Evolutionary conservation across 2,113 vertebrate genomes (phyloP).

Genomic region (Lepidothrix coronata): DNA sequence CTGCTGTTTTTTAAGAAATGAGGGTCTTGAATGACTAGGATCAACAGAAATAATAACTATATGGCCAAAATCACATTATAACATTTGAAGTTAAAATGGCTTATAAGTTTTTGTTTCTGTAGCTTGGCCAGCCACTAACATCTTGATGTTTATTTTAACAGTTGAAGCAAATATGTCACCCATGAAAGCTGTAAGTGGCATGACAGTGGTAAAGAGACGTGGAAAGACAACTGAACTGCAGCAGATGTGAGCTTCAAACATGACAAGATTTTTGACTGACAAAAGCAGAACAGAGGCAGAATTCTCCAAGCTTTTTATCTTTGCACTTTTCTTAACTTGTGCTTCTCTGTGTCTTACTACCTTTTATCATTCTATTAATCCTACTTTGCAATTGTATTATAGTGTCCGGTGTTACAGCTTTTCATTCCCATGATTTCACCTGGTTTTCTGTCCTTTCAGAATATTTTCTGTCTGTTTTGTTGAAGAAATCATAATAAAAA

Average conservation of each 20-base stretch:
- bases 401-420: not conserved
- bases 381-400: not conserved
- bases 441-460: not conserved
- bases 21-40: not conserved
- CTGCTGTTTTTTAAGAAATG: not conserved
- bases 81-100: not conserved
- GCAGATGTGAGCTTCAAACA: not conserved
- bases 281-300: not conserved
- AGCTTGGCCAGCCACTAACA: not conserved
- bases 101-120: not conserved
- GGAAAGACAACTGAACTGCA: slow-evolving; percentile 7
- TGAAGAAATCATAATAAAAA: slow-evolving; percentile 9
- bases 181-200: not conserved
- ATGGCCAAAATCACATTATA: not conserved
- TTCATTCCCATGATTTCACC: not conserved
- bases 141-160: not conserved
- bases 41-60: not conserved
- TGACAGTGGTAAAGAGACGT: not conserved
- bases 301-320: not conserved
- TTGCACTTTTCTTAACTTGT: not conserved
- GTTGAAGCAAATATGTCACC: slow-evolving; percentile 11
- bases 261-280: slow-evolving; percentile 21
- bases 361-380: not conserved
- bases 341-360: not conserved
- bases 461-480: not conserved